Base-by-base conservation (phyloP, 2,797 vertebrate genomes). In the Australoheros facetus region DNA sequence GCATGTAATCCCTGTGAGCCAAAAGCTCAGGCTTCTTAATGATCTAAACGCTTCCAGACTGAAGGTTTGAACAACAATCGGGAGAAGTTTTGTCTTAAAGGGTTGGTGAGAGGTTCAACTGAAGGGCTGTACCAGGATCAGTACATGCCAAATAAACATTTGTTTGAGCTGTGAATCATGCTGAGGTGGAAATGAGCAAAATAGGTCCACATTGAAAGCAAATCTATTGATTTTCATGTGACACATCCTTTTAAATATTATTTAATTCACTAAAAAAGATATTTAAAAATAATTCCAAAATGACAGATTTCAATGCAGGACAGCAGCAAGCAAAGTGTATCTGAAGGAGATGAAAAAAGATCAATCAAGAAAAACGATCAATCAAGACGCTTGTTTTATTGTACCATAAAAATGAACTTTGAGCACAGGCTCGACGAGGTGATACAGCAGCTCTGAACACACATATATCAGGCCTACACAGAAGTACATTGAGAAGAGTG, bases 331-430 rank as follows among this genome's bases (percentile, higher is more conserved):
- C 14, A 11, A 10, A 56, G 28, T 57, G 26, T 2, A 23, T 2
- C 11, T 51, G 55, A 48, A 64, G 39, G 53, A 56, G 14, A 71
- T 64, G 7, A 88, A 88, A 76, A 86, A 88, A 53, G 39, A 83
- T 78, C 81, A 8, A 55, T 89, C 84, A 88, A 87, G 88, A 92
- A n/a, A 76, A 86, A 88, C 55, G 39, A 83, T 78, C 81, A 8
- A 55, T 89, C 84, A 88, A 87, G 88, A 92, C 82, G 84, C 56
- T 77, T 75, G 34, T 77, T 95, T 94, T 94, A 94, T 93, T 94
- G 89, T 91, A 85, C 87, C 85, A 91, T 94, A 89, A 91, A 92
- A 62, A 26, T 82, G 89, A 87, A 92, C 89, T 92, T 93, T 90
- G 84, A 92, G 73, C 84, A 62, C 72, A 75, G 78, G 72, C 83